Evolutionary conservation across 2,888 invertebrate species (phyloP), one percentile per base, ranked within the genome.

Genomic region (Dicranocentrus wangi): DNA sequence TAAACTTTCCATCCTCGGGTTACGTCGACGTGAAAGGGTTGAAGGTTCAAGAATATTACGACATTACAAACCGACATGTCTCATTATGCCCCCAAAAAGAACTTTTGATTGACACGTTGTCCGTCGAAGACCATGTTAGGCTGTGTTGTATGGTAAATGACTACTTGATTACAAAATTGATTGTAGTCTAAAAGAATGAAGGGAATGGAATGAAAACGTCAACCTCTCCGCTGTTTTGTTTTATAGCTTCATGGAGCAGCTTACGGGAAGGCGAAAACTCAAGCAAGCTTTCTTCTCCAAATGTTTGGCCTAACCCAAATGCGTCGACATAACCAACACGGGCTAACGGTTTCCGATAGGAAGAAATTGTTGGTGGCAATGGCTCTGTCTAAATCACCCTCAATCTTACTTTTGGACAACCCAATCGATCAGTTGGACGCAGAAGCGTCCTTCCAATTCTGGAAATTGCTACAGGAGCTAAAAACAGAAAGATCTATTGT

Each of bases 381-480:
- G 84, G 82, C 84, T 5, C 21, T 84, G 10, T 81, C 82, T 0
- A 84, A 81, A 28, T 75, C 72, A 8, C 84, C 84, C 7, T 81
- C 71, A 0, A 61, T 82, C 8, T 42, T 84, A n/a, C 69, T 84
- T 19, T 28, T 84, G 42, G 84, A 84, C 47, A 81, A 84, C 7
- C 82, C 82, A 0, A 60, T 65, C 2, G 73, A 73, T n/a, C 81
- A 81, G n/a, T 47, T 84, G 68, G 84, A 84, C 32, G 17, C 75
- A 0, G 73, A 81, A 21, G 58, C 81, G 21, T 27, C 70, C 0
- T 69, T 72, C 19, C 66, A 84, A 27, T 82, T 84, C 10, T 84
- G 84, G 84, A 78, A 42, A 39, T 28, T 77, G 17, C 43, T 84
- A 25, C 77, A 76, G 28, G 84, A 82, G 13, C 55, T 84, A 8